Evolutionary conservation across 2,797 vertebrate genomes (phyloP), one percentile per base, ranked within the genome.

Genomic region (Anabacerthia variegaticeps): DNA sequence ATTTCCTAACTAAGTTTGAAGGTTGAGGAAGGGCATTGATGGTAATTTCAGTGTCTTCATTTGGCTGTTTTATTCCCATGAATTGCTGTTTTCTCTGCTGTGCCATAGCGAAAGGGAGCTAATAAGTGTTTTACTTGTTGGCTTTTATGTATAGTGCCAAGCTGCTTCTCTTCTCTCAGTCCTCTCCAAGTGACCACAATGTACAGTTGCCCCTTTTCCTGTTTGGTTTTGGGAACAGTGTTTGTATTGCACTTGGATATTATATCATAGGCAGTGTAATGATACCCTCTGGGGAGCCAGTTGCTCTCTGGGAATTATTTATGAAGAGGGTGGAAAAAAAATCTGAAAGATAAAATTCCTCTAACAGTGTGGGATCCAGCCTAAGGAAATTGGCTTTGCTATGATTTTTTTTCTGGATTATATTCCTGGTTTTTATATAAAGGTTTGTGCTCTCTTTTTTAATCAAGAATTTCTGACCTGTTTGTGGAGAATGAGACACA

Each of bases 51-150:
- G 63, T 58, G 80, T 93, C 92, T 91, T 88, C 87, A 58, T 88
- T 96, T 89, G 63, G 37, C 93, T 91, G 75, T 58, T 93, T 95
- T 80, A 71, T 79, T 86, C 91, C 37, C 89, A 76, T 74, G 94
- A 92, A 95, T 96, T 89, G 82, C 58, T 94, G 77, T 89, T 95
- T 94, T 92, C 92, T 96, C 68, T 41, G 18, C 79, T 4, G 22
- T 83, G 68, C 82, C 87, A 63, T 12, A 79, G 49, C 71, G 8
- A 87, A 49, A 93, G 81, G 68, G 93, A 86, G 74, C 93, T 93
- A 71, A 62, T 94, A 93, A 95, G 93, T 91, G 87, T 93, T 52
- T 56, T 92, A 3, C 85, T 95, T 95, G 85, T 95, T 96, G 92
- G 65, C 51, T 95, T 94, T 61, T 69, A 54, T 75, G 77, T 46